phyloP scores from a whole-genome alignment of 2,888 invertebrate genomes.

The Aethes cnicana region DNA sequence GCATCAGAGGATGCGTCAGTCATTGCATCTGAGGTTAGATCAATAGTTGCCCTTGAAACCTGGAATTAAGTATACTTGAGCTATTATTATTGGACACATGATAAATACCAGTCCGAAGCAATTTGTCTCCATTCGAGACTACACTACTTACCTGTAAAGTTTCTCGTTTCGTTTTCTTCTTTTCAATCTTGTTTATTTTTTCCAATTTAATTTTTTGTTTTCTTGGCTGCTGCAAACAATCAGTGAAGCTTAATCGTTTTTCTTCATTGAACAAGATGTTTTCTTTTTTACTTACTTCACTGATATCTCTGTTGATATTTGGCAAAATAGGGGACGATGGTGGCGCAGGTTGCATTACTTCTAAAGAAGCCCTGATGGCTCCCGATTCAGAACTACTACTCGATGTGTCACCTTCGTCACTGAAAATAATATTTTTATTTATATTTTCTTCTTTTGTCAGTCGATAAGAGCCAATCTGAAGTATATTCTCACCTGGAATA shows the following conservation, averaged over 20 bases:
- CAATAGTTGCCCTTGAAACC: slow-evolving; percentile 83
- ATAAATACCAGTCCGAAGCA: too few species aligned
- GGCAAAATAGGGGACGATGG: slow-evolving; percentile 87
- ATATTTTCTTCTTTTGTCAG: neutral
- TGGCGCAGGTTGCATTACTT: slow-evolving; percentile 80
- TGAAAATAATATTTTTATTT: slow-evolving; percentile 50
- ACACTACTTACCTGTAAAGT: slow-evolving; percentile 81
- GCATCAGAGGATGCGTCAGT: slow-evolving; percentile 85
- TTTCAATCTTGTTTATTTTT: slow-evolving; percentile 70
- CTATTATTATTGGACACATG: too few species aligned
- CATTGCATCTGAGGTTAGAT: slow-evolving; percentile 85
- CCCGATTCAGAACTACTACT: slow-evolving; percentile 87
- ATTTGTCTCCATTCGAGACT: neutral
- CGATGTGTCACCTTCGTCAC: slow-evolving; percentile 91
- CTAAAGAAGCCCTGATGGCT: slow-evolving; percentile 78
- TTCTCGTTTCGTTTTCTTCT: slow-evolving; percentile 77
- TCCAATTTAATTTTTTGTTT: slow-evolving; percentile 67
- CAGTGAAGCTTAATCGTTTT: neutral
- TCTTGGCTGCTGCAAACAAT: slow-evolving; percentile 58
- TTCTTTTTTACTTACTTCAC: slow-evolving; percentile 58
- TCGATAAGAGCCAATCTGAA: neutral
- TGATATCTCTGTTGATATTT: slow-evolving; percentile 57
- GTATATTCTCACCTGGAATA: slow-evolving; percentile 87
- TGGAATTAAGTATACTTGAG: slow-evolving; percentile 45
- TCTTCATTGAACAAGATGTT: neutral